Evolutionary conservation across 2,113 vertebrate genomes (phyloP).

Genomic region (Craseonycteris thonglongyai): DNA sequence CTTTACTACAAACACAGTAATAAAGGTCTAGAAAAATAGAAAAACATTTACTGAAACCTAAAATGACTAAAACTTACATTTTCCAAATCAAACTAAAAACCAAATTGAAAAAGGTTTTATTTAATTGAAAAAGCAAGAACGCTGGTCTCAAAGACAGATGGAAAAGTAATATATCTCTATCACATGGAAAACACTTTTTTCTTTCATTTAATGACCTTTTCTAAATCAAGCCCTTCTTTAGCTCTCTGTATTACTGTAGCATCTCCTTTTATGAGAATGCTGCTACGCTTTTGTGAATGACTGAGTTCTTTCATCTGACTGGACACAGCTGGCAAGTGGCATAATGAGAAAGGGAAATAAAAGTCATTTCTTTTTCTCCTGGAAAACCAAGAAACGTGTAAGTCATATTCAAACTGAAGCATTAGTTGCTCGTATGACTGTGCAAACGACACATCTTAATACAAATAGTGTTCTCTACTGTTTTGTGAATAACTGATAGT

Average conservation of each 20-base stretch:
- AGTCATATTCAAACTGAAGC: conserved; percentile 35
- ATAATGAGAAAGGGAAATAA: conserved; percentile 67
- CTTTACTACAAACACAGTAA: neutral
- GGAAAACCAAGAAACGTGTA: conserved; percentile 48
- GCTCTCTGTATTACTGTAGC: neutral
- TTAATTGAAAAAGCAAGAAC: conserved; percentile 25
- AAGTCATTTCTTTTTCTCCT: conserved; percentile 36
- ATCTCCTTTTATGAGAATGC: conserved; percentile 51
- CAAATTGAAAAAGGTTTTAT: conserved; percentile 4
- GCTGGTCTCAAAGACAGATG: neutral
- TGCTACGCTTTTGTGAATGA: conserved; percentile 67
- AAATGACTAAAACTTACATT: neutral
- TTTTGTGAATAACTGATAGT: neutral
- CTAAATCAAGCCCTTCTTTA: conserved; percentile 58
- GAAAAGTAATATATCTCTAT: neutral
- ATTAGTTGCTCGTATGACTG: neutral
- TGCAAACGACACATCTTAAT: neutral
- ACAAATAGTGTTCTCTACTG: conserved; percentile 1
- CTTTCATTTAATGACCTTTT: conserved; percentile 44
- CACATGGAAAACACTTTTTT: conserved; percentile 33
- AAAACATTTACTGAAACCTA: neutral
- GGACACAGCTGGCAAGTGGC: conserved; percentile 59
- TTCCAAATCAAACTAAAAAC: neutral
- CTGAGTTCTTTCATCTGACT: conserved; percentile 70
- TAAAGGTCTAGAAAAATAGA: neutral